phyloP scores from a whole-genome alignment of 2,888 invertebrate genomes.

The Papilio gigon region DNA sequence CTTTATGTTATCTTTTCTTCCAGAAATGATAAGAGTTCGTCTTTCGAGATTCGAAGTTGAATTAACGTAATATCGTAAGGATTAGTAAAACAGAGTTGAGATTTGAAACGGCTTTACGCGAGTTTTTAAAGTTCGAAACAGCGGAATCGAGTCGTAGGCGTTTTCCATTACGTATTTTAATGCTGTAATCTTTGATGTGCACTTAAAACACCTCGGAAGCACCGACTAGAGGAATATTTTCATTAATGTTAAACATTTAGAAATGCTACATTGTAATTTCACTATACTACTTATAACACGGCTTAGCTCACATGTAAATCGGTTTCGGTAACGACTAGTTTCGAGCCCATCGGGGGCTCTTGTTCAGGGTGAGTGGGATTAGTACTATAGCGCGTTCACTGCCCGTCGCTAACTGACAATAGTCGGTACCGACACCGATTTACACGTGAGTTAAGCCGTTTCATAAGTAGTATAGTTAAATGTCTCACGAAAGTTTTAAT shows the following conservation, averaged over 20 bases:
- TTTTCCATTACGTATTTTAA: conserved; percentile 42
- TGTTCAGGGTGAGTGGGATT: no score
- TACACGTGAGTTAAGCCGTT: no score
- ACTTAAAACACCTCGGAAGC: conserved; percentile 32
- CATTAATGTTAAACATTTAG: background rate
- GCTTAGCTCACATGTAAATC: no score
- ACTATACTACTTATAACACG: no score
- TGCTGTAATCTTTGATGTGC: conserved; percentile 40
- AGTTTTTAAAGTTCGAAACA: conserved; percentile 37
- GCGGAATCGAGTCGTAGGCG: conserved; percentile 35
- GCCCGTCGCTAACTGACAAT: no score
- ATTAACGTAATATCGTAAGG: conserved; percentile 5
- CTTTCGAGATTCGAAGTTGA: background rate
- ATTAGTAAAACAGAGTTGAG: conserved; percentile 14
- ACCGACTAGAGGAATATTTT: conserved; percentile 8
- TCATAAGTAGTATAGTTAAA: no score
- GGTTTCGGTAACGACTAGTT: no score
- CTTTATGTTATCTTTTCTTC: background rate
- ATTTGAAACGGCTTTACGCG: conserved; percentile 23
- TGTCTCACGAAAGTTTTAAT: no score
- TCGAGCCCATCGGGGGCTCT: no score
- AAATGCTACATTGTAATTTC: background rate
- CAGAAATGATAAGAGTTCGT: background rate
- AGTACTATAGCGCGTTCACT: no score
- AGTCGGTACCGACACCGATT: no score